Conservation (phyloP, 2,113 vertebrate genomes). For the Mesitornis unicolor region DNA sequence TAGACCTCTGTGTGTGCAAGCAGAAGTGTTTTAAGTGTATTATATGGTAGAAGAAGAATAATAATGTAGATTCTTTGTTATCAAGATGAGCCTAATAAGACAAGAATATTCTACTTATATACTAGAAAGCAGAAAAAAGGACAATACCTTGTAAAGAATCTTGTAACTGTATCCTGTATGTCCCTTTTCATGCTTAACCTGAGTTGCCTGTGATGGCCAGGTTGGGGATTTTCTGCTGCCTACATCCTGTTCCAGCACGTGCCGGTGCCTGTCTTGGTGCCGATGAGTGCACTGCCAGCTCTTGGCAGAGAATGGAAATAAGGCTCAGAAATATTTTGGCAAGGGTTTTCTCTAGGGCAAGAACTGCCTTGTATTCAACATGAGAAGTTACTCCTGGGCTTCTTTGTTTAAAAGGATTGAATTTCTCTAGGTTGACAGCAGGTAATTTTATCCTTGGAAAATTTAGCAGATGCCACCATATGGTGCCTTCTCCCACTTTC, state of each 20-base stretch:
- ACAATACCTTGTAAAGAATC: neutral
- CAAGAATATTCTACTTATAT: neutral
- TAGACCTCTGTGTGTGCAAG: neutral
- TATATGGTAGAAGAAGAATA: neutral
- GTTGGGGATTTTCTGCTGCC: neutral
- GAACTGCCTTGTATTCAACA: neutral
- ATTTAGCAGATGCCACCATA: neutral
- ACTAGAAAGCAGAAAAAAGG: neutral
- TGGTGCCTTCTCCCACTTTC: neutral
- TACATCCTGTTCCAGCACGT: rapidly evolving
- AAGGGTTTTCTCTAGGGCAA: neutral
- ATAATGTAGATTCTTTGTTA: neutral
- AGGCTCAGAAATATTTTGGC: neutral
- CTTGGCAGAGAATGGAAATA: neutral
- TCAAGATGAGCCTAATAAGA: neutral
- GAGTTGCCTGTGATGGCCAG: neutral
- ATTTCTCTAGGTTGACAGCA: neutral
- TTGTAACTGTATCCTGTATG: neutral
- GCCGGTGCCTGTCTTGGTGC: neutral
- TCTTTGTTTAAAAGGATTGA: neutral
- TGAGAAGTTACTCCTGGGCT: neutral
- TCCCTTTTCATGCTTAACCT: neutral
- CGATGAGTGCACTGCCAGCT: too few relatives aligned
- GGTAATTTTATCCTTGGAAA: neutral
- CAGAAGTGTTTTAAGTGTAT: neutral